These are phyloP conservation scores for Meriones unguiculatus DNA, from an alignment of 2,113 vertebrate species.

Conservation along the genomic window DNA sequence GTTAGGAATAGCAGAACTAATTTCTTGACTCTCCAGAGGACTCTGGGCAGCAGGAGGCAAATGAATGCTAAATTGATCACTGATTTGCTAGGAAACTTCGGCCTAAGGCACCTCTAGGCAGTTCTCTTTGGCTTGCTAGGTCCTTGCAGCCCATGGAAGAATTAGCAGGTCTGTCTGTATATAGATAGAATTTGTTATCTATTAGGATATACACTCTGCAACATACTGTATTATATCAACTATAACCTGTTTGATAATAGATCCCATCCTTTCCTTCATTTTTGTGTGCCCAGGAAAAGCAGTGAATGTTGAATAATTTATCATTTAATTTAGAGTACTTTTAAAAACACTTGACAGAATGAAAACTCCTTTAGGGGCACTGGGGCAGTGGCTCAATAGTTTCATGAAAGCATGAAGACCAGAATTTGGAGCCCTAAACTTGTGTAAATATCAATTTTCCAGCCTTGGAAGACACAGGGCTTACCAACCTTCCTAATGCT, in stretches of 20 bases:
- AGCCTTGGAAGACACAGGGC: not conserved
- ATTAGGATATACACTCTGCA: not conserved
- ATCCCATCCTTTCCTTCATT: not conserved
- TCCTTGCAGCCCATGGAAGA: conserved; percentile 26
- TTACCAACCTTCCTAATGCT: not conserved
- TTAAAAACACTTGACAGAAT: conserved; percentile 9
- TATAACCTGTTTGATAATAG: conserved; percentile 32
- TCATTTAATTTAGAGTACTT: conserved; percentile 14
- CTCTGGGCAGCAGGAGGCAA: conserved; percentile 11
- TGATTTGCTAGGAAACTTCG: not conserved
- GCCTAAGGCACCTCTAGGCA: not conserved
- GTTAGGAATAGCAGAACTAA: conserved; percentile 64
- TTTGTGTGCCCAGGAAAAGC: not conserved
- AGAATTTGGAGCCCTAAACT: not conserved
- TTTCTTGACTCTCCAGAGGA: conserved; percentile 63
- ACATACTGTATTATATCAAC: not conserved
- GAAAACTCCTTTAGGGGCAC: not conserved
- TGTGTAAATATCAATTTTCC: not conserved
- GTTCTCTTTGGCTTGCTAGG: conserved; percentile 34
- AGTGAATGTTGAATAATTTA: conserved; percentile 25
- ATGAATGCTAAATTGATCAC: conserved; percentile 42
- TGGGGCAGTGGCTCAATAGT: not conserved
- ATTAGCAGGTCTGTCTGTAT: not conserved
- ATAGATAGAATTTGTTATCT: not conserved
- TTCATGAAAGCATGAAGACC: not conserved